These are phyloP conservation scores for Malacoctenus gilli DNA, from an alignment of 2,797 vertebrate genomes.

Conservation along the genomic window DNA sequence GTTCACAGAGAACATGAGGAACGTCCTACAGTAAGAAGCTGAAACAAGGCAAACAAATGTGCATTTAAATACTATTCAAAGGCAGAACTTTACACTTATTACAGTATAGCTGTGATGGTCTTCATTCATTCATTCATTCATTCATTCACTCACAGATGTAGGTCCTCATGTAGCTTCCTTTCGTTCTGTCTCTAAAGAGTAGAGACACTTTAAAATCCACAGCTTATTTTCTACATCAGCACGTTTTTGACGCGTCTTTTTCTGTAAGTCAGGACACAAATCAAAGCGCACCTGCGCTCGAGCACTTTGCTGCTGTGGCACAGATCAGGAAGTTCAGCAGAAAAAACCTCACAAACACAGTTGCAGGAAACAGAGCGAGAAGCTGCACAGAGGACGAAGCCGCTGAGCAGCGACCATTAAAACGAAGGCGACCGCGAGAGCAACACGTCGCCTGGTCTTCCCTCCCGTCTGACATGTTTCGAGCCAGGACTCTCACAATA, in stretches of 20 bases:
- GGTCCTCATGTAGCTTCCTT: slow-evolving; percentile 42
- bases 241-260: no score
- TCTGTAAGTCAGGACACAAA: no score
- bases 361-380: no score
- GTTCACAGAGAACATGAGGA: slow-evolving; percentile 67
- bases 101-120: slow-evolving; percentile 50
- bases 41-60: slow-evolving; percentile 70
- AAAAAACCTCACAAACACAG: no score
- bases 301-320: no score
- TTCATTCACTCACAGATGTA: slow-evolving; percentile 6
- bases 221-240: not conserved
- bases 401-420: no score
- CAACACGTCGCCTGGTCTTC: no score
- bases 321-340: no score
- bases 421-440: no score
- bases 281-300: no score
- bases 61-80: slow-evolving; percentile 78
- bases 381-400: no score
- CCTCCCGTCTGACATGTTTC: slow-evolving; percentile 9
- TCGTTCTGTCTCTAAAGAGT: not conserved
- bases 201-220: slow-evolving; percentile 7
- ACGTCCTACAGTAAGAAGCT: slow-evolving; percentile 60
- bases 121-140: slow-evolving; percentile 35
- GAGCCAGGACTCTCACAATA: slow-evolving; percentile 39
- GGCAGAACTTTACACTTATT: slow-evolving; percentile 67